A percentile compares a stretch with the other conserved stretches of the same genome.
Conservation (phyloP, 2,888 invertebrate genomes). For the Chrysodeixis includens region DNA sequence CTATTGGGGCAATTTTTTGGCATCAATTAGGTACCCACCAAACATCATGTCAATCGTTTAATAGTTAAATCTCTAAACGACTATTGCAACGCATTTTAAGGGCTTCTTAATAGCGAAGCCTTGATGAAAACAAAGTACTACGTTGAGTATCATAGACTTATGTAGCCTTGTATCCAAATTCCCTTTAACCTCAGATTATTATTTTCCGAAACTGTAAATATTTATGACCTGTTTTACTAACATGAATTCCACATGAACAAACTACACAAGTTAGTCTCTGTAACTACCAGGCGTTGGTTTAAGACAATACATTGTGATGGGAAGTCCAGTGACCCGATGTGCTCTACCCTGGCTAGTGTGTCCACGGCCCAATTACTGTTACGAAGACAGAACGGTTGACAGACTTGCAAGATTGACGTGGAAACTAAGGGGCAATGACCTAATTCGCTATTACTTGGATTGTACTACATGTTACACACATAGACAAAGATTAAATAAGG, state of each 20-base stretch:
- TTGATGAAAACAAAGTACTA: too few species aligned
- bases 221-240: background rate
- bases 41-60: too few species aligned
- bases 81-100: too few species aligned
- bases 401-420: background rate
- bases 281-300: background rate
- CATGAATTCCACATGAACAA: background rate
- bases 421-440: background rate
- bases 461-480: background rate
- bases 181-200: too few species aligned
- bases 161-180: too few species aligned
- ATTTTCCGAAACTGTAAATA: too few species aligned
- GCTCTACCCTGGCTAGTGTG: background rate
- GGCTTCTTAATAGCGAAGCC: too few species aligned
- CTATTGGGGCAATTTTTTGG: too few species aligned
- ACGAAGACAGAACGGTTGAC: constrained; percentile 1
- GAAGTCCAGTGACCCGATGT: background rate
- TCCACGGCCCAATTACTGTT: background rate
- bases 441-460: background rate
- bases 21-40: too few species aligned
- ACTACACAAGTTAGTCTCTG: background rate
- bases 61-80: too few species aligned
- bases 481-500: too few species aligned
- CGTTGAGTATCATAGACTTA: too few species aligned
- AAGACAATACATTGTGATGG: background rate